Percentiles rank a stretch among this genome's conserved stretches.
These are phyloP conservation scores for Spodoptera littoralis DNA, from an alignment of 2,888 invertebrate species.

Conservation along the genomic window DNA sequence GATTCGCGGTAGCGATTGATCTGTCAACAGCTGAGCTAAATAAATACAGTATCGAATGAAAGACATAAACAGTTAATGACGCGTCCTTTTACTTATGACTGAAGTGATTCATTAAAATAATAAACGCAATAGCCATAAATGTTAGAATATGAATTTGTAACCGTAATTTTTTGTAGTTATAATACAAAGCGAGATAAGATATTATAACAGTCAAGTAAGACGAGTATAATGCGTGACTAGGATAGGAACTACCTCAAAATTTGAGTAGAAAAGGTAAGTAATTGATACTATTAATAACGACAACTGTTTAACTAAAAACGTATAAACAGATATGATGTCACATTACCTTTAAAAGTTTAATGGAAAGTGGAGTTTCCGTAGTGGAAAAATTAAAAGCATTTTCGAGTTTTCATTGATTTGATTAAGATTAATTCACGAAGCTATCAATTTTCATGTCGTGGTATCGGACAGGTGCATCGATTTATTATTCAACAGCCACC, in stretches of 20 bases:
- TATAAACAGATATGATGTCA: too few species aligned
- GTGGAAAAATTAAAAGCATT: conserved; percentile 14
- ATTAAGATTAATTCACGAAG: conserved; percentile 6
- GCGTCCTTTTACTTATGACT: conserved; percentile 38
- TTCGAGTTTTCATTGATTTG: conserved; percentile 23
- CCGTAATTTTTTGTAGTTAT: neutral
- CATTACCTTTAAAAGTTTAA: neutral
- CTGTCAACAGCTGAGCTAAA: conserved; percentile 49
- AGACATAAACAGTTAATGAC: conserved; percentile 41
- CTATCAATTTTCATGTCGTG: conserved; percentile 23
- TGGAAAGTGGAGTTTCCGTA: neutral
- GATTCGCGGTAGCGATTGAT: conserved; percentile 45
- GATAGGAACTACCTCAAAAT: too few species aligned
- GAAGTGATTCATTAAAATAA: conserved; percentile 35
- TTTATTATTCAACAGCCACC: conserved; percentile 24
- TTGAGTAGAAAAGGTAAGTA: too few species aligned
- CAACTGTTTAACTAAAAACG: too few species aligned
- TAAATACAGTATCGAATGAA: conserved; percentile 50
- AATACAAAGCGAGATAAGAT: neutral
- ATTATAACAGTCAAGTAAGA: too few species aligned
- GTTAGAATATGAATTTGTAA: conserved; percentile 18
- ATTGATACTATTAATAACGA: too few species aligned
- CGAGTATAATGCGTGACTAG: too few species aligned
- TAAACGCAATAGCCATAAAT: conserved; percentile 21
- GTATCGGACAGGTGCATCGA: conserved; percentile 22